Evolutionary conservation across 2,113 vertebrate species (phyloP).

Genomic region (Rhinoderma darwinii): DNA sequence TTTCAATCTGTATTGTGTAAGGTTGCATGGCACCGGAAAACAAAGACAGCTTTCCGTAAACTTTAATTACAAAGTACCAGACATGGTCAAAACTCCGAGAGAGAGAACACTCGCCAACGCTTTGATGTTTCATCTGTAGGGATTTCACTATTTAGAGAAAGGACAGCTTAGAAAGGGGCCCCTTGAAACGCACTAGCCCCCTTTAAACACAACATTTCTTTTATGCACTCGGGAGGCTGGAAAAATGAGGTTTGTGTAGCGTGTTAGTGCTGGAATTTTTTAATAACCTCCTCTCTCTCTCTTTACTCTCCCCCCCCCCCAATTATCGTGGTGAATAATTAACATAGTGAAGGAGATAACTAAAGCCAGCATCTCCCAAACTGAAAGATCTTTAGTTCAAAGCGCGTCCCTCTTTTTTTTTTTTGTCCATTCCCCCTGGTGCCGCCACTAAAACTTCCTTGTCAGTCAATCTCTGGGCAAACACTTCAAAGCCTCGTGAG

Average conservation of each 20-base stretch:
- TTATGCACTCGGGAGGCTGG: constrained; percentile 71
- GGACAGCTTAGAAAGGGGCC: constrained; percentile 64
- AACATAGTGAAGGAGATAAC: constrained; percentile 76
- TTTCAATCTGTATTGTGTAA: constrained; percentile 61
- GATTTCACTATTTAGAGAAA: constrained; percentile 70
- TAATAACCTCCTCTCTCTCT: constrained; percentile 67
- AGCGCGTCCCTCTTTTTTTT: constrained; percentile 70
- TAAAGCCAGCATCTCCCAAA: constrained; percentile 75
- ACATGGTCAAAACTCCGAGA: constrained; percentile 69
- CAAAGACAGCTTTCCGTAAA: constrained; percentile 69
- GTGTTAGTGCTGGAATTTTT: constrained; percentile 72
- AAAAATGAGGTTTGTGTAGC: constrained; percentile 68
- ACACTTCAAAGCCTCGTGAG: constrained; percentile 86
- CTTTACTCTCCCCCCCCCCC: constrained; percentile 64
- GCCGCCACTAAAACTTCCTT: constrained; percentile 82
- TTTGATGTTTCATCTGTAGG: constrained; percentile 73
- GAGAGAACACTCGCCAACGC: constrained; percentile 68
- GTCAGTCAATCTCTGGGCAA: constrained; percentile 83
- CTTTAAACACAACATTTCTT: constrained; percentile 73
- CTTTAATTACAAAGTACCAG: constrained; percentile 73
- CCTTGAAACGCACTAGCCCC: constrained; percentile 62
- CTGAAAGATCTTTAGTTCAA: constrained; percentile 78
- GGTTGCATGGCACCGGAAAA: constrained; percentile 65
- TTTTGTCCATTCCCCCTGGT: constrained; percentile 75
- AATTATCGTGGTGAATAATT: constrained; percentile 73